Evolutionary conservation across 92 coral and sea anemone species (phyloP), one percentile per base, ranked within the genome.

Genomic region (Muricea muricata): DNA sequence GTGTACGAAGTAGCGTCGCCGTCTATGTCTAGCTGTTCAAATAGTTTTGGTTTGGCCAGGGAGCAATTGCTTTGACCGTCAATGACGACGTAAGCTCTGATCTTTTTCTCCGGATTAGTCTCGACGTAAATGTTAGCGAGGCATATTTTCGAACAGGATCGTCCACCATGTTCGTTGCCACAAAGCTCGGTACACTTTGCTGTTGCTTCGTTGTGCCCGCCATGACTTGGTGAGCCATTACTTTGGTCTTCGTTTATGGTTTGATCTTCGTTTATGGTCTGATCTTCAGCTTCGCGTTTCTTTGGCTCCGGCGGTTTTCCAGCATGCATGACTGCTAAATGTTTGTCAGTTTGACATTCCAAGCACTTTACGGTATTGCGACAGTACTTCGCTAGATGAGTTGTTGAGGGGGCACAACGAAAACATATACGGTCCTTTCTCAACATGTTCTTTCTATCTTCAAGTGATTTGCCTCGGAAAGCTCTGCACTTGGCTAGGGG

Each of bases 81-180:
- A 14, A 54, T 54, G n/a, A 54, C 61, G 25, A 54, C 61, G 25
- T 54, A 54, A 0, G 57, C 29, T 20, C 39, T 87, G 58, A 90
- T 71, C 66, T 72, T 87, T 9, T 45, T 46, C 12, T 86, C 61
- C 12, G 89, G 89, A 18, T 82, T 45, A 33, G 78, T 26, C 0
- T 83, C 47, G 30, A 7, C 56, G 10, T 85, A 89, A 11, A 89
- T 24, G 69, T 89, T 57, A 10, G 92, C 92, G 21, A 75, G 29
- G 46, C 93, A 90, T 58, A 90, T 89, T 10, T 89, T 89, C 6
- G 91, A 57, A 35, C 91, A 89, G 14, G 89, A 89, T 52, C 76
- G 73, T 41, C 78, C 83, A 1, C 76, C 42, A 1, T 81, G 9
- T 18, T 18, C 25, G 12, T 84, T 50, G 33, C 85, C 73, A 56